Conservation (phyloP, 2,888 invertebrate genomes). For the Sphecodes monilicornis region DNA sequence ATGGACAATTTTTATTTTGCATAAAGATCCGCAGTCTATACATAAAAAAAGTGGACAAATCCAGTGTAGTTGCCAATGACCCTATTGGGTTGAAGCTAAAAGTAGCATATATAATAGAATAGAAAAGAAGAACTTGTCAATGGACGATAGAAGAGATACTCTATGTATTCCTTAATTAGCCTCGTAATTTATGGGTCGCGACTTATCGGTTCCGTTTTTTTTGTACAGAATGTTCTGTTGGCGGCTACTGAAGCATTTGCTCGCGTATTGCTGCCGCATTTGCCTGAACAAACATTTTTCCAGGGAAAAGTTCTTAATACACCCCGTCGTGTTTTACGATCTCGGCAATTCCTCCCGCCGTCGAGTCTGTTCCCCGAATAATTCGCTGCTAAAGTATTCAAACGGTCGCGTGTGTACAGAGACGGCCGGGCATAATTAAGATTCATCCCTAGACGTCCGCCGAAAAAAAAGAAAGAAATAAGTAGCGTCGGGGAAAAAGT, state of each 20-base stretch:
- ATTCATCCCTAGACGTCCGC: slow-evolving; percentile 46
- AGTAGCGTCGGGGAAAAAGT: slow-evolving; percentile 62
- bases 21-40: too few relatives aligned
- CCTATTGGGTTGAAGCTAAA: too few relatives aligned
- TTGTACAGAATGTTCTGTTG: neutral
- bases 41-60: too few relatives aligned
- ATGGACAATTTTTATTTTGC: too few relatives aligned
- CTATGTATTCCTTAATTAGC: slow-evolving; percentile 27
- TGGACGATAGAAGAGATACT: neutral
- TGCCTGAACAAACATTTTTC: slow-evolving; percentile 27
- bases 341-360: neutral
- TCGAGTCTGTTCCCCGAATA: slow-evolving; percentile 4
- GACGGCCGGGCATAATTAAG: slow-evolving; percentile 58
- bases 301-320: slow-evolving; percentile 3
- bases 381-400: slow-evolving; percentile 30
- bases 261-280: slow-evolving; percentile 12
- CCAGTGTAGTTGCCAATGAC: too few relatives aligned
- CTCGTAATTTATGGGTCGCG: slow-evolving; percentile 28
- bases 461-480: slow-evolving; percentile 62
- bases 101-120: neutral
- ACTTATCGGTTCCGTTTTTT: slow-evolving; percentile 13
- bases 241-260: slow-evolving; percentile 9
- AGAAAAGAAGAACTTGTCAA: neutral
- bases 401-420: neutral
- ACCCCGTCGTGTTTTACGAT: slow-evolving; percentile 6